A percentile compares a stretch with the other conserved stretches of the same genome.
These are phyloP conservation scores for Drosophila demipolita DNA, from an alignment of 2,888 invertebrate species.

Conservation along the genomic window DNA sequence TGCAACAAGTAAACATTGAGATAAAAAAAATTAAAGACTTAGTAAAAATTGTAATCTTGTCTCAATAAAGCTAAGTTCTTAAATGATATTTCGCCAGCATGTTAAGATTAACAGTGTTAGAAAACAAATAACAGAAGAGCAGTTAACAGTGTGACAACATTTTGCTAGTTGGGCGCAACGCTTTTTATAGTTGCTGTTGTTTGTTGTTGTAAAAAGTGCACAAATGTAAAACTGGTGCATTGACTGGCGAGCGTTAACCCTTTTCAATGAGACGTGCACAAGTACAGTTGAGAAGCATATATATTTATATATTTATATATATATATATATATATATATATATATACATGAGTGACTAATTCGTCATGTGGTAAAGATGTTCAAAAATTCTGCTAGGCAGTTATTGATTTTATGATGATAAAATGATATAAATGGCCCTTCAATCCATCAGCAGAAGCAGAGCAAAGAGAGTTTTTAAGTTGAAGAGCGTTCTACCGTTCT, in stretches of 20 bases:
- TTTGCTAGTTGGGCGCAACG: constrained; percentile 6
- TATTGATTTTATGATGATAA: constrained; percentile 76
- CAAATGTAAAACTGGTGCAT: constrained; percentile 36
- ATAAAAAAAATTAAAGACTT: constrained; percentile 10
- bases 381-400: constrained; percentile 55
- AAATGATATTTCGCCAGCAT: constrained; percentile 6
- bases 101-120: constrained; percentile 17
- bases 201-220: constrained; percentile 23
- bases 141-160: constrained; percentile 32
- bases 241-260: constrained; percentile 56
- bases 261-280: constrained; percentile 47
- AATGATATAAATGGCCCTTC: constrained; percentile 75
- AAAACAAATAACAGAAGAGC: constrained; percentile 20
- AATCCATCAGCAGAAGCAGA: constrained; percentile 27
- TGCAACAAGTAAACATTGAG: constrained; percentile 37
- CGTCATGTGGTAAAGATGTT: constrained; percentile 43
- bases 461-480: constrained; percentile 26
- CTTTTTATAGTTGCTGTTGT: constrained; percentile 7
- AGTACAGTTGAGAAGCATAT: constrained; percentile 66
- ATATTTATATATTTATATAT: constrained; percentile 16
- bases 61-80: not conserved
- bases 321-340: constrained; percentile 9
- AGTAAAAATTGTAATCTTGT: not conserved
- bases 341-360: constrained; percentile 7
- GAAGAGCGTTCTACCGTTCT: constrained; percentile 10